Conservation (phyloP, 2,113 vertebrate species). For the Sinosuthora webbiana region DNA sequence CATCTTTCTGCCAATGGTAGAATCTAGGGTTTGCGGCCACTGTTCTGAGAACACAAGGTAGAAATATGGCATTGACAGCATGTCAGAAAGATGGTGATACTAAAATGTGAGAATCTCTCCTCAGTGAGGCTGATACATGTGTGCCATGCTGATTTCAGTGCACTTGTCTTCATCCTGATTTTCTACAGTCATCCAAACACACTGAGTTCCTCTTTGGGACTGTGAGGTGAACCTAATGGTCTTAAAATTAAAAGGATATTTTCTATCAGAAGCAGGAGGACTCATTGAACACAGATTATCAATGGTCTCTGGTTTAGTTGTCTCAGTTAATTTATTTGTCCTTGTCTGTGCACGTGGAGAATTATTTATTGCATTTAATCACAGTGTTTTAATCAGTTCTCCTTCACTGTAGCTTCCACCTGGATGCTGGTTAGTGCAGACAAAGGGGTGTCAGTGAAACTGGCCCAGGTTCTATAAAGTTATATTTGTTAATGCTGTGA, state of each 20-base stretch:
- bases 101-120: not conserved
- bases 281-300: rapidly evolving
- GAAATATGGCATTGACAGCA: not conserved
- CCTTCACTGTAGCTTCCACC: not conserved
- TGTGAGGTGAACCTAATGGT: not conserved
- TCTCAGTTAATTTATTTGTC: not conserved
- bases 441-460: not conserved
- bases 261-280: not conserved
- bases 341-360: not conserved
- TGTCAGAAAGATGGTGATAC: not conserved
- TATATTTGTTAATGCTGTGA: not conserved
- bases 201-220: not conserved
- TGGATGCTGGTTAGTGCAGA: not conserved
- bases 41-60: not conserved
- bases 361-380: not conserved
- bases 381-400: not conserved
- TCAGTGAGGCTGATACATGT: rapidly evolving
- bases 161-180: not conserved
- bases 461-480: not conserved
- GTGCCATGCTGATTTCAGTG: not conserved
- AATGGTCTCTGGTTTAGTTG: not conserved
- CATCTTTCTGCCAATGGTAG: not conserved
- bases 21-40: not conserved
- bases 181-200: not conserved
- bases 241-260: not conserved